Evolutionary conservation across 2,888 invertebrate genomes (phyloP), one percentile per base, ranked within the genome.

Genomic region (Biston betularia): DNA sequence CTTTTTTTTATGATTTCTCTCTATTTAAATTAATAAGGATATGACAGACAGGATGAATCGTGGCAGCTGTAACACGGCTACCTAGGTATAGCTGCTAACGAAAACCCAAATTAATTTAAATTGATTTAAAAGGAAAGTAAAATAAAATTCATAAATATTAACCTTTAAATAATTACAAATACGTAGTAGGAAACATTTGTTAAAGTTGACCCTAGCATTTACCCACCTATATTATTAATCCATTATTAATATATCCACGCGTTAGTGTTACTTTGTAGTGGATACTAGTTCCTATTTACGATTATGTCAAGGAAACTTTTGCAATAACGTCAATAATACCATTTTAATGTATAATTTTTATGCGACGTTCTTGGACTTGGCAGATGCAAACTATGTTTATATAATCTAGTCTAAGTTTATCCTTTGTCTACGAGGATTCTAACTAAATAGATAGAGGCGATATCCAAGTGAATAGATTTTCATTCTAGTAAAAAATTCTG

Each of bases 271-370:
- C 58, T 48, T 40, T 48, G 58, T 58, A 46, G 46, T 24, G 24
- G 12, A 54, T 54, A 14, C 46, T 35, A 58, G 48, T 48, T 65
- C 52, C 33, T 52, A 44, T 60, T 60, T 44, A 60, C 52, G 60
- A 53, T 44, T 35, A 44, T 52, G 60, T 60, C 52, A 60, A 60
- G 60, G 60, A 59, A 59, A 59, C 34, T 35, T 60, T 38, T 9
- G 40, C 48, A 49, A 58, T 53, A 54, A 46, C 45, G 56, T n/a
- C 53, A 10, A 34, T 42, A 55, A 24, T 33, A 53, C 48, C 60
- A 14, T 38, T 38, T 15, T 53, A 38, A 53, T 54, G 24, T 52
- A 8, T 8, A 34, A 50, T 34, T 50, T 33, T 52, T 35, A 35
- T 52, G 52, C 35, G 35, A 52, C 35, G 14, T 33, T 33, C 6